A percentile compares a stretch with the other conserved stretches of the same genome.
Conservation (phyloP, 2,113 vertebrate genomes). For the Genyomyrus donnyi region DNA sequence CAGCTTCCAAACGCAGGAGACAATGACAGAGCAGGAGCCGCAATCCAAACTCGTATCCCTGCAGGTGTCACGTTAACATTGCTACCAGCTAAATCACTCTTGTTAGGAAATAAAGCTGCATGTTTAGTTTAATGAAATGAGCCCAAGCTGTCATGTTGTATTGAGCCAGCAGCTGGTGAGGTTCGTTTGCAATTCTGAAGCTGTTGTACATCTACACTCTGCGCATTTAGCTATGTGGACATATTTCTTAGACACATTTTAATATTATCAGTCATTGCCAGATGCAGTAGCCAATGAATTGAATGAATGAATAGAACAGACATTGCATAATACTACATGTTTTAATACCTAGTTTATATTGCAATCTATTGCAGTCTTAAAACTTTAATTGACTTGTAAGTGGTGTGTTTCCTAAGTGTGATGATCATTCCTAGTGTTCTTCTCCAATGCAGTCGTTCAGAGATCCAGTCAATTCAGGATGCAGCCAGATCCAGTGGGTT, state of each 20-base stretch:
- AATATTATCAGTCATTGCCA: neutral
- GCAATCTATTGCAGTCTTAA: neutral
- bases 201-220: neutral
- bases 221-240: neutral
- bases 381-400: neutral
- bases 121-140: neutral
- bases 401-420: neutral
- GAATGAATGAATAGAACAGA: neutral
- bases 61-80: neutral
- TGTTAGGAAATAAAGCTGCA: neutral
- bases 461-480: conserved; percentile 67
- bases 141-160: neutral
- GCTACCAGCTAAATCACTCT: neutral
- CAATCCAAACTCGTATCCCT: neutral
- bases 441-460: conserved; percentile 58
- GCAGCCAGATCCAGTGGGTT: conserved; percentile 62
- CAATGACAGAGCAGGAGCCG: neutral
- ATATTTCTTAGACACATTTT: neutral
- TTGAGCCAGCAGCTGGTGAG: neutral
- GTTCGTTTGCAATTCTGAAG: neutral
- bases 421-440: neutral
- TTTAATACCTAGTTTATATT: neutral
- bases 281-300: neutral
- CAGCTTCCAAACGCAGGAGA: neutral
- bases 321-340: neutral